Evolutionary conservation across 2,888 invertebrate species (phyloP).

Genomic region (Chrysolina oricalcia): DNA sequence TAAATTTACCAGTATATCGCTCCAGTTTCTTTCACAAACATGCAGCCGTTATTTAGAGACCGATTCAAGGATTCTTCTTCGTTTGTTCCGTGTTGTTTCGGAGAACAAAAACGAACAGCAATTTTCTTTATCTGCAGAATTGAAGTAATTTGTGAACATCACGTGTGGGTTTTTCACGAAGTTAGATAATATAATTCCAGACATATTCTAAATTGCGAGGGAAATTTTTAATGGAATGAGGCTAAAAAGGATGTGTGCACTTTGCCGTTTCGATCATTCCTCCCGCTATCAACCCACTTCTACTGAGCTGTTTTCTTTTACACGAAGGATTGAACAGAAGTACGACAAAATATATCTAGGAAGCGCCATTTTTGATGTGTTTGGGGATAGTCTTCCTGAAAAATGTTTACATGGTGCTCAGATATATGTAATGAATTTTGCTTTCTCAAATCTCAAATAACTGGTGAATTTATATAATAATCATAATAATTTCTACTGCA

Average conservation of each 20-base stretch:
- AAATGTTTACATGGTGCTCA: too few relatives aligned
- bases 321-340: too few relatives aligned
- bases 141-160: conserved; percentile 2
- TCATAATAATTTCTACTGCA: too few relatives aligned
- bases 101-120: not conserved
- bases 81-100: not conserved
- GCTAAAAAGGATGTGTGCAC: not conserved
- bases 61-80: not conserved
- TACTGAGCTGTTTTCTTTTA: too few relatives aligned
- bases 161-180: conserved; percentile 1
- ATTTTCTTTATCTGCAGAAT: conserved; percentile 9
- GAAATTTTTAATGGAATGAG: conserved; percentile 6
- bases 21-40: not conserved
- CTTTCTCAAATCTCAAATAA: too few relatives aligned
- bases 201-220: not conserved
- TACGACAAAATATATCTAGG: too few relatives aligned
- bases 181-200: not conserved
- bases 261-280: not conserved
- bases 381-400: too few relatives aligned
- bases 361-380: too few relatives aligned
- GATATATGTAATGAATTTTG: too few relatives aligned
- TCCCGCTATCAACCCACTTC: too few relatives aligned
- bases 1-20: not conserved
- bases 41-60: not conserved
- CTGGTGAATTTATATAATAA: too few relatives aligned